These are phyloP conservation scores for Rana temporaria DNA, from an alignment of 2,113 vertebrate genomes.

Conservation along the genomic window DNA sequence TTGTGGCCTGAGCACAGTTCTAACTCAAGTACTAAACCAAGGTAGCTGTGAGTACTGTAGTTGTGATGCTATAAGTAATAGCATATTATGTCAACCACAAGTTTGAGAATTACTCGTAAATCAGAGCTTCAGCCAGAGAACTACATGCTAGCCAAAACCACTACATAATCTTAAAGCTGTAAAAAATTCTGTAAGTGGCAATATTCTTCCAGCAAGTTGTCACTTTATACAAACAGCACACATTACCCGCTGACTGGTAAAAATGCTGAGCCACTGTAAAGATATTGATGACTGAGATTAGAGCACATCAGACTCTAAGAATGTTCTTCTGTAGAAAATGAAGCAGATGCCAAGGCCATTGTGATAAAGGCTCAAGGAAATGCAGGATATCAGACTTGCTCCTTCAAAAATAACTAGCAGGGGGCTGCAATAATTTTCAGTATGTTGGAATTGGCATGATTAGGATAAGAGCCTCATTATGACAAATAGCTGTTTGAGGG, in stretches of 20 bases:
- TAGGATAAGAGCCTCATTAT: not conserved
- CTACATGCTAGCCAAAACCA: no score
- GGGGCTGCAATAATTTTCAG: not conserved
- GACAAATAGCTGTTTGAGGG: not conserved
- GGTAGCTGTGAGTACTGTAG: no score
- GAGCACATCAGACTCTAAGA: not conserved
- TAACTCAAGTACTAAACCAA: no score
- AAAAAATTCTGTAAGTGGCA: no score
- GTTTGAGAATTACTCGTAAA: no score
- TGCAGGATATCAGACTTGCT: not conserved
- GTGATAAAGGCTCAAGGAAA: slow-evolving; percentile 12
- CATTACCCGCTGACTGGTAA: not conserved
- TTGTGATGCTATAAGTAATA: no score
- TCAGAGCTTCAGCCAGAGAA: no score
- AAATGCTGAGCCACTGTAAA: not conserved
- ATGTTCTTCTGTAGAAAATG: slow-evolving; percentile 4
- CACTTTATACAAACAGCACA: not conserved
- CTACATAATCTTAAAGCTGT: no score
- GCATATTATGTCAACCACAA: no score
- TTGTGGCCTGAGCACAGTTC: no score
- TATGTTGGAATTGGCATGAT: no score
- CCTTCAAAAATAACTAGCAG: not conserved
- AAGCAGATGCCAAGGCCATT: slow-evolving; percentile 10
- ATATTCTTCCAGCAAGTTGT: not conserved
- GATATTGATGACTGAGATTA: not conserved